Evolutionary conservation across 2,888 invertebrate genomes (phyloP), one percentile per base, ranked within the genome.

Genomic region (Listrodromus nycthemerus): DNA sequence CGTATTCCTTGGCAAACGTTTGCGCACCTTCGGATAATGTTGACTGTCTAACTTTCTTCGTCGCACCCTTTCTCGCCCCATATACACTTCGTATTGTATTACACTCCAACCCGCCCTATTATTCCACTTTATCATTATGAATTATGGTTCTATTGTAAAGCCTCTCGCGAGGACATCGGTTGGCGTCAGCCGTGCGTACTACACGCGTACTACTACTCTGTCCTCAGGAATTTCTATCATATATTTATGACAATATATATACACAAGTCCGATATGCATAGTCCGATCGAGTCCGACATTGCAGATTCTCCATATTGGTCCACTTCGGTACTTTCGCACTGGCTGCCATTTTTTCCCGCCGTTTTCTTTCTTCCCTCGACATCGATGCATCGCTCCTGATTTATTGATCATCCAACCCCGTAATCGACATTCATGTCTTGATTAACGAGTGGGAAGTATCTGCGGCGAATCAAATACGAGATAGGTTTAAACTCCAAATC

Each of bases 111-210:
- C 50, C 65, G 58, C 33, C 65, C 65, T 66, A 82, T 82, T 82
- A 82, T 82, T 77, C 77, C 65, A 82, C 81, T 82, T 82, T 67
- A 82, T 82, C 77, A 82, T 82, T 73, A 82, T 82, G 82, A 82
- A 78, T 82, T 82, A 82, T 78, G 37, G 82, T 58, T 24, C 77
- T 73, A 82, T 82, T 82, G 82, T 82, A 73, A 82, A 67, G 82
- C 82, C 82, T 78, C 82, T 77, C 77, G 70, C 16, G n/a, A 8
- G 61, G 61, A 45, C 80, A 74, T 66, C 50, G 63, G 80, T 75
- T 80, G 67, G 81, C 76, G 75, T 81, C 76, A 81, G 81, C 50
- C 45, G 70, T 65, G 75, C 70, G 63, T 65, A 70, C 50, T 65
- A 52, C 76, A 70, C 75, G 76, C 81, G 16, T 45, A 45, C 41